These are phyloP conservation scores for Thalassophryne amazonica DNA, from an alignment of 2,797 vertebrate species.

Conservation along the genomic window DNA sequence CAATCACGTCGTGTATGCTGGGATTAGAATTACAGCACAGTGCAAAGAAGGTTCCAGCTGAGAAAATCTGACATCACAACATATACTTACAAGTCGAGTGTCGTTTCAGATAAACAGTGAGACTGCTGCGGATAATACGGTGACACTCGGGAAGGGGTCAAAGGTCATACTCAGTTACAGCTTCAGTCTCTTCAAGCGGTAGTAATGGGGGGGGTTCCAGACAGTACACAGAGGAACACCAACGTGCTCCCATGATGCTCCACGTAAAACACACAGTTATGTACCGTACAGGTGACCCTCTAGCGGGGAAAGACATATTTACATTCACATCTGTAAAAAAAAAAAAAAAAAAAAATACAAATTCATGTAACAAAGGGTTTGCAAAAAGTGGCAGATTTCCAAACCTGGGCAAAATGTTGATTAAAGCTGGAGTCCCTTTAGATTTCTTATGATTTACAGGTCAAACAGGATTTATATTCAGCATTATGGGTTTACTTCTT, in stretches of 20 bases:
- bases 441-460: too few species aligned
- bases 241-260: slow-evolving; percentile 53
- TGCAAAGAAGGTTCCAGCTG: slow-evolving; percentile 56
- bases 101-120: slow-evolving; percentile 34
- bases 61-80: slow-evolving; percentile 53
- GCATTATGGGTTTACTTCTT: too few species aligned
- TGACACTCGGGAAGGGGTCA: slow-evolving; percentile 41
- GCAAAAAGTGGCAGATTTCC: slow-evolving; percentile 41
- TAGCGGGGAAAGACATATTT: slow-evolving; percentile 53
- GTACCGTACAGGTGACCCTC: slow-evolving; percentile 65
- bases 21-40: slow-evolving; percentile 62
- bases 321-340: slow-evolving; percentile 75
- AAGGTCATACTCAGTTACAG: slow-evolving; percentile 41
- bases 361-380: slow-evolving; percentile 38
- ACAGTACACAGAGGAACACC: slow-evolving; percentile 61
- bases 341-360: slow-evolving; percentile 1
- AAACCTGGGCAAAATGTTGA: slow-evolving; percentile 20
- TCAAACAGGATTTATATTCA: too few species aligned
- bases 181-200: slow-evolving; percentile 51
- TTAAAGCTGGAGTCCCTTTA: too few species aligned
- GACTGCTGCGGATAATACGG: slow-evolving; percentile 41
- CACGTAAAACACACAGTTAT: slow-evolving; percentile 42
- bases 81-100: slow-evolving; percentile 62
- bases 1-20: slow-evolving; percentile 45
- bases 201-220: slow-evolving; percentile 44